phyloP scores from a whole-genome alignment of 1,140 invertebrate species.

The Drosophila ambigua region DNA sequence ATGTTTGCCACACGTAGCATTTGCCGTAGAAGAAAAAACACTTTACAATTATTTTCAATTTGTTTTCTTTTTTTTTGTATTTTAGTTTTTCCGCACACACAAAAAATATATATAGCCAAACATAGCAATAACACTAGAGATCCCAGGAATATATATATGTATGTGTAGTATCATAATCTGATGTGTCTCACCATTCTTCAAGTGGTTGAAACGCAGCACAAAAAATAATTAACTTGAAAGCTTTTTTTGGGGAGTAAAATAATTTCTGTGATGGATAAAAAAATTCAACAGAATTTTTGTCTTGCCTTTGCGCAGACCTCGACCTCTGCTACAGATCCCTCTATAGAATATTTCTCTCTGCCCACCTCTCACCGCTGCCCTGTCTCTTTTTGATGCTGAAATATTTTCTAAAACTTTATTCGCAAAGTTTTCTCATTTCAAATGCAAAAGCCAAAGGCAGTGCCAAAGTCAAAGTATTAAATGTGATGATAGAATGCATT shows the following conservation, averaged over 20 bases:
- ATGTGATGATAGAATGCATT: slow-evolving; percentile 64
- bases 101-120: slow-evolving; percentile 3
- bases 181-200: slow-evolving; percentile 30
- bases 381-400: slow-evolving; percentile 7
- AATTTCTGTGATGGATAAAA: slow-evolving; percentile 1
- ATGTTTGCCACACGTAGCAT: slow-evolving; percentile 54
- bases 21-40: slow-evolving; percentile 13
- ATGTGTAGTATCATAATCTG: not conserved
- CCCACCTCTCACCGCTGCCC: not conserved
- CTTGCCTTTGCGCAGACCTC: slow-evolving; percentile 8
- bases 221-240: slow-evolving; percentile 49
- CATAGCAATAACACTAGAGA: slow-evolving; percentile 40
- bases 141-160: not conserved
- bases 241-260: slow-evolving; percentile 30
- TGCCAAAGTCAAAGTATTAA: slow-evolving; percentile 47
- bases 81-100: slow-evolving; percentile 17
- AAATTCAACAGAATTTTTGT: slow-evolving; percentile 1
- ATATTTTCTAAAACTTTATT: slow-evolving; percentile 40
- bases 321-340: not conserved
- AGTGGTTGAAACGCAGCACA: slow-evolving; percentile 23
- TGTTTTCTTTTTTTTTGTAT: slow-evolving; percentile 12
- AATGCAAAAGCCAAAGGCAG: slow-evolving; percentile 39
- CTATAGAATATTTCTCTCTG: too few species aligned
- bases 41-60: slow-evolving; percentile 39
- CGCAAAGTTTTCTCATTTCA: slow-evolving; percentile 45